Evolutionary conservation across 2,888 invertebrate species (phyloP).

Genomic region (Drosophila nr. medialis): DNA sequence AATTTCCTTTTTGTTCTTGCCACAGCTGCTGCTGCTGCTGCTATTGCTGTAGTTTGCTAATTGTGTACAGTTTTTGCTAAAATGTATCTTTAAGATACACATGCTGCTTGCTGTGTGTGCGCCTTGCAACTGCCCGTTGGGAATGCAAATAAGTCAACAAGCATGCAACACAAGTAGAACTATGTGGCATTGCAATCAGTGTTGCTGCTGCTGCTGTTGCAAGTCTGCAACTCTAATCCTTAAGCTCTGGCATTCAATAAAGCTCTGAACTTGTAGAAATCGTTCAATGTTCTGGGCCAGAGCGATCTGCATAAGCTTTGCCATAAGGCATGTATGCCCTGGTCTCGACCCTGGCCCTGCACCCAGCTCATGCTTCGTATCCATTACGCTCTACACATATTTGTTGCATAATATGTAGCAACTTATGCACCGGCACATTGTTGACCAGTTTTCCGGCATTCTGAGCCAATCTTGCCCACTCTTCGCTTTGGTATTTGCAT

Average conservation of each 20-base stretch:
- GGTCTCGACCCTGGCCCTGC: neutral
- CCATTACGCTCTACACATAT: constrained; percentile 57
- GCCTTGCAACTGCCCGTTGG: constrained; percentile 14
- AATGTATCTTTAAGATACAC: constrained; percentile 59
- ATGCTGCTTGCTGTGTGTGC: constrained; percentile 29
- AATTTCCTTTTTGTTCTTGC: constrained; percentile 53
- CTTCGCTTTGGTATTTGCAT: constrained; percentile 41
- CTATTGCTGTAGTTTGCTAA: constrained; percentile 30
- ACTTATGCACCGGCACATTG: constrained; percentile 71
- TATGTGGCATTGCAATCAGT: constrained; percentile 35
- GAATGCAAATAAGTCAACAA: constrained; percentile 59
- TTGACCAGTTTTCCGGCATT: constrained; percentile 67
- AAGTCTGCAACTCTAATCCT: constrained; percentile 23
- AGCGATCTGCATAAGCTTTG: constrained; percentile 41
- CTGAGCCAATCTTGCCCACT: constrained; percentile 7
- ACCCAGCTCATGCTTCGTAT: constrained; percentile 12
- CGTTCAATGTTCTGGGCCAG: constrained; percentile 30
- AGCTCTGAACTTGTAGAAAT: constrained; percentile 15
- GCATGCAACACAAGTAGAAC: constrained; percentile 6
- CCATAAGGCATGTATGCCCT: neutral
- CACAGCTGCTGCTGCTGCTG: constrained; percentile 44
- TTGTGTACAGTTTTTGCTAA: constrained; percentile 46
- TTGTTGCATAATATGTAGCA: constrained; percentile 72
- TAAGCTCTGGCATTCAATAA: constrained; percentile 28
- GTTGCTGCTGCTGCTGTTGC: neutral